Evolutionary conservation across 2,113 vertebrate species (phyloP).

Genomic region (Pterophyllum scalare): DNA sequence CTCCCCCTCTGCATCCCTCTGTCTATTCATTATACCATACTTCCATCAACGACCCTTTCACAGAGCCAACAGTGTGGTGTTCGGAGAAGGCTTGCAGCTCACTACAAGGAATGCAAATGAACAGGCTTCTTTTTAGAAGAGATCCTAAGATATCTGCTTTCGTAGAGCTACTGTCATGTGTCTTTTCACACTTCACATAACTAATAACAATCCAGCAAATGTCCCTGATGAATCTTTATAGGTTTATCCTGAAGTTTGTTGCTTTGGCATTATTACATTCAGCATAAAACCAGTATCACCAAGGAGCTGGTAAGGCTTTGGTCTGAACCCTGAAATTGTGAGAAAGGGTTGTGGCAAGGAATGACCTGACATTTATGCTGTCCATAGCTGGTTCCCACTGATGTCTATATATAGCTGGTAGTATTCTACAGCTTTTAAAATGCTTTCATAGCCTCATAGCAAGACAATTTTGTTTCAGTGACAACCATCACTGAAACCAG

Average conservation of each 20-base stretch:
- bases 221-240: not conserved
- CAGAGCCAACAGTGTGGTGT: constrained; percentile 53
- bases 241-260: not conserved
- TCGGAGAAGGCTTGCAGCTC: constrained; percentile 34
- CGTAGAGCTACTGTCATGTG: not conserved
- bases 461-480: too few relatives aligned
- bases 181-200: constrained; percentile 10
- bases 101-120: constrained; percentile 59
- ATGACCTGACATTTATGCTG: not conserved
- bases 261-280: too few relatives aligned
- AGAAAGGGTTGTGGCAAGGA: not conserved
- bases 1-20: constrained; percentile 62
- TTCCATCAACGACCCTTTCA: constrained; percentile 81
- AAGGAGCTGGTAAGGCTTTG: constrained; percentile 1
- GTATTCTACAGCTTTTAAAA: too few relatives aligned
- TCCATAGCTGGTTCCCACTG: not conserved
- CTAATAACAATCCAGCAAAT: not conserved
- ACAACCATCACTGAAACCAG: too few relatives aligned
- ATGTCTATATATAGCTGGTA: not conserved
- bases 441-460: too few relatives aligned
- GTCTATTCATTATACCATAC: constrained; percentile 73
- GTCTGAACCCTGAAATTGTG: constrained; percentile 13
- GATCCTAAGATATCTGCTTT: constrained; percentile 6
- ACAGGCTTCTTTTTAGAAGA: constrained; percentile 29
- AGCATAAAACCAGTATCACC: too few relatives aligned